Base-by-base conservation (phyloP, 2,113 vertebrate species). In the Albula goreensis region DNA sequence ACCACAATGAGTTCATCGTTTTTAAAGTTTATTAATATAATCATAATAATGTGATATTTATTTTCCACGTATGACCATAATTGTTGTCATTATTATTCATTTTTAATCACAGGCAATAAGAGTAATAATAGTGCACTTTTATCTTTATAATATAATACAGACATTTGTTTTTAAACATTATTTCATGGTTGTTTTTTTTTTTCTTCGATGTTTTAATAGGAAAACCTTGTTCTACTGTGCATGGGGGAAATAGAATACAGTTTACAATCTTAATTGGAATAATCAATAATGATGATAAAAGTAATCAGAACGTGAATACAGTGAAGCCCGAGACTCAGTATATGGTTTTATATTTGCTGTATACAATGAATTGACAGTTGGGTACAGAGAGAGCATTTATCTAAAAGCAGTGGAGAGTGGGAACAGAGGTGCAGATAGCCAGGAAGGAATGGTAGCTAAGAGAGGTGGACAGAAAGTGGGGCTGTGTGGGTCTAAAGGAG, bases 61-160 rank as follows among this genome's bases (percentile, higher is more conserved):
- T 93, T 90, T 93, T 92, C 93, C 92, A 93, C 92, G 93, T 94
- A 94, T 93, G 88, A 94, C 93, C 94, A 94, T 94, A 93, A 93
- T 90, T 93, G 94, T 92, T 94, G 94, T 92, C 92, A 93, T 93
- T 93, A 92, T 93, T 93, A 89, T 93, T 92, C 88, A 91, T 92
- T 88, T 94, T 93, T 90, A 85, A 94, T 94, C 94, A 95, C 94
- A 95, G 93, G 94, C 94, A 95, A 94, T 94, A 94, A 83, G 83
- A 85, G 74, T 85, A 85, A 93, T 94, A 94, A 94, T 94, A 94
- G 94, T 94, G 94, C 94, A 94, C 93, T 94, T 94, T 95, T 94
- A 95, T 94, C 94, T 93, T 94, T 94, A 95, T 94, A 94, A 93
- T 93, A 94, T 94, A 91, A 93, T 95, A 95, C 94, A 95, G 94